Conservation (phyloP, 1,140 invertebrate genomes). For the Ceratina australensis region DNA sequence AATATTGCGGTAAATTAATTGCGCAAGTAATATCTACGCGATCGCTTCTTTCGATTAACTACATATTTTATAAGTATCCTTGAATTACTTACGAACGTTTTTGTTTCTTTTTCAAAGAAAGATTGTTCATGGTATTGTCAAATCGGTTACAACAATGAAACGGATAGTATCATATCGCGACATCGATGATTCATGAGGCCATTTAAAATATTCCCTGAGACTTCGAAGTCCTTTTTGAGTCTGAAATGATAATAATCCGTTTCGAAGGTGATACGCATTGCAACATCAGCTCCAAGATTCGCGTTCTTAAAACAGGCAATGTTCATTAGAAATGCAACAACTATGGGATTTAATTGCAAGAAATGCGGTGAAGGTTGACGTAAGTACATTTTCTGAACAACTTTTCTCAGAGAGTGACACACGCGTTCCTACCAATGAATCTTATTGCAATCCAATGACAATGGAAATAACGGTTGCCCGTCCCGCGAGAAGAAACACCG, state of each 20-base stretch:
- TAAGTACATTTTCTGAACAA: constrained; percentile 27
- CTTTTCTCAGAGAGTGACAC: constrained; percentile 28
- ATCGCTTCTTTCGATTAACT: neutral
- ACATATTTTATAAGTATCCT: neutral
- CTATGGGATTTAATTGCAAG: constrained; percentile 43
- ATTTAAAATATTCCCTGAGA: too few relatives aligned
- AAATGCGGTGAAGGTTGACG: constrained; percentile 49
- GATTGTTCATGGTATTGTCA: too few relatives aligned
- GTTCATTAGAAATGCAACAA: constrained; percentile 38
- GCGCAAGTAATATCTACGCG: neutral
- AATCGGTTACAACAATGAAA: too few relatives aligned
- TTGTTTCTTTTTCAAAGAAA: too few relatives aligned
- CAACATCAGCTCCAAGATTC: neutral
- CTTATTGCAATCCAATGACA: neutral
- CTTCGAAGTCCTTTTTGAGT: neutral
- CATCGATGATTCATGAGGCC: too few relatives aligned
- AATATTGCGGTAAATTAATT: neutral
- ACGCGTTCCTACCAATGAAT: constrained; percentile 3
- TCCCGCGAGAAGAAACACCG: constrained; percentile 28
- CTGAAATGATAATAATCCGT: constrained; percentile 4
- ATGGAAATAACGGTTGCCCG: constrained; percentile 24
- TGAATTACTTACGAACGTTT: too few relatives aligned
- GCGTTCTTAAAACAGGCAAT: constrained; percentile 36
- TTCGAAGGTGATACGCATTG: constrained; percentile 12
- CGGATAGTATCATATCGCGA: too few relatives aligned